A percentile compares a stretch with the other conserved stretches of the same genome.
phyloP scores from a whole-genome alignment of 2,888 invertebrate species.

The Adineta ricciae region DNA sequence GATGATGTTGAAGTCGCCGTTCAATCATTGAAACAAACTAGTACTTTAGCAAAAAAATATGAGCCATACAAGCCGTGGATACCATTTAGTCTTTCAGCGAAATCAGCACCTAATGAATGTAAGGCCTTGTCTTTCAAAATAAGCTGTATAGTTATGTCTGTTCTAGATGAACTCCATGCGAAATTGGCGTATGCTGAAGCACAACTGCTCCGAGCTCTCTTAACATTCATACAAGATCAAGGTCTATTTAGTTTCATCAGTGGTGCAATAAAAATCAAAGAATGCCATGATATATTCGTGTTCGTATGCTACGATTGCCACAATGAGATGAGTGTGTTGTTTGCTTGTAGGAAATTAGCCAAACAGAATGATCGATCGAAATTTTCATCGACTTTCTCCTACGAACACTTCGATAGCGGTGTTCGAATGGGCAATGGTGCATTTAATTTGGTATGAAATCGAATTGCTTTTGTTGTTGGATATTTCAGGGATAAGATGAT shows the following conservation, averaged over 20 bases:
- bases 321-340: neutral
- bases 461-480: too few species aligned
- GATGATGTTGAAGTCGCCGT: conserved; percentile 65
- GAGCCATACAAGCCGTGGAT: conserved; percentile 61
- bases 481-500: neutral
- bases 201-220: conserved; percentile 71
- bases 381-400: conserved; percentile 44
- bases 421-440: conserved; percentile 84
- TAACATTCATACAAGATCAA: conserved; percentile 87
- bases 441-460: conserved; percentile 64
- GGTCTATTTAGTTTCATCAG: conserved; percentile 79
- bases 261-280: conserved; percentile 80
- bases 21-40: conserved; percentile 64
- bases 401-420: conserved; percentile 52
- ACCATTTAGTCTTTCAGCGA: conserved; percentile 70
- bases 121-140: neutral
- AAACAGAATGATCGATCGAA: conserved; percentile 64
- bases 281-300: conserved; percentile 83
- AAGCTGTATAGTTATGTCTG: too few species aligned
- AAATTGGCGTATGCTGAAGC: conserved; percentile 88
- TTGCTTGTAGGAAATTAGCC: neutral
- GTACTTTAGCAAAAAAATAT: conserved; percentile 61
- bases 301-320: conserved; percentile 51
- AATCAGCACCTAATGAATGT: conserved; percentile 58
- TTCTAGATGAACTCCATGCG: conserved; percentile 70